Percentiles rank a stretch among this genome's conserved stretches.
Conservation (phyloP, 2,888 invertebrate genomes). For the Eilema sororculum region DNA sequence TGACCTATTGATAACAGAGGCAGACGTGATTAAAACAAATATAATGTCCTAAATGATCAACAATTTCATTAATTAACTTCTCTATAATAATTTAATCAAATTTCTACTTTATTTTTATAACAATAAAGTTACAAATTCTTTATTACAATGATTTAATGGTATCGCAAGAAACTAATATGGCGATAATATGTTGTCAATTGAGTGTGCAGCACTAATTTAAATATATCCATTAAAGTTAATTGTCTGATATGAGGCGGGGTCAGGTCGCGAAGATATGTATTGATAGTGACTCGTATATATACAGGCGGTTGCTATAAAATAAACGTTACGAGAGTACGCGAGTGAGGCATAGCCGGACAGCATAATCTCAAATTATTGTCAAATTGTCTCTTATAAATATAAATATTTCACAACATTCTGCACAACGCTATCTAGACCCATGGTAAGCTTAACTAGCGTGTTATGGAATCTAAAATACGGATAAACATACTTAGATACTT, state of each 20-base stretch:
- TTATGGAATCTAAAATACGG: no score
- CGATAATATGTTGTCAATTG: slow-evolving; percentile 71
- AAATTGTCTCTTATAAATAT: no score
- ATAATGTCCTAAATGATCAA: slow-evolving; percentile 41
- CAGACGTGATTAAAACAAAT: slow-evolving; percentile 50
- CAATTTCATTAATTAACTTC: slow-evolving; percentile 53
- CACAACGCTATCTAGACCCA: no score
- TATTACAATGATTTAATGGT: not conserved
- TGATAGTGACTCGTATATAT: slow-evolving; percentile 43
- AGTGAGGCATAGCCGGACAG: no score
- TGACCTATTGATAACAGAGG: slow-evolving; percentile 43
- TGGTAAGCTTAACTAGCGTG: no score
- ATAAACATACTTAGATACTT: no score
- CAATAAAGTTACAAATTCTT: slow-evolving; percentile 23
- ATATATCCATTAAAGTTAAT: slow-evolving; percentile 85
- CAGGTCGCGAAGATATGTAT: slow-evolving; percentile 65
- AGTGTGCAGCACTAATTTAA: slow-evolving; percentile 82
- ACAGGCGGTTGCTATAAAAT: slow-evolving; percentile 46
- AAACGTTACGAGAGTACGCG: not conserved
- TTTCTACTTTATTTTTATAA: slow-evolving; percentile 27
- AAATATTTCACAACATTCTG: no score
- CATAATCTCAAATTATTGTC: no score
- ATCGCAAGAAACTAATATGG: slow-evolving; percentile 39
- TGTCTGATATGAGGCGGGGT: slow-evolving; percentile 75
- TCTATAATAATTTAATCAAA: slow-evolving; percentile 33